Evolutionary conservation across 1,140 invertebrate species (phyloP), one percentile per base, ranked within the genome.

Genomic region (Liolophura sinensis): DNA sequence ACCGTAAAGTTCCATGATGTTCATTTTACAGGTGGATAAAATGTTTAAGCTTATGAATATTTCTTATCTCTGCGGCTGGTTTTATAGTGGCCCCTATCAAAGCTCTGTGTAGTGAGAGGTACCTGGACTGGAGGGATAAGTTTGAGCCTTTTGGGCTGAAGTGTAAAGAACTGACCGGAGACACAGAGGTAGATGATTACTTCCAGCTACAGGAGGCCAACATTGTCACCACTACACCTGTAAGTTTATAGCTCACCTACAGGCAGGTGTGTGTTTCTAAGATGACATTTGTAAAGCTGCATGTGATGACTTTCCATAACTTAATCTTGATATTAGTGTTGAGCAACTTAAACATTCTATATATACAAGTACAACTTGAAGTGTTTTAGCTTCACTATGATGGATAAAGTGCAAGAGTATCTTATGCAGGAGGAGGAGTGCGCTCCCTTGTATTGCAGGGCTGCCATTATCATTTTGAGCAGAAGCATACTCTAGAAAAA

Each of bases 11-110:
- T 56, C 1, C 55, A 56, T 40, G 3, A 57, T 56, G 60, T 24
- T 16, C 40, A 60, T 15, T 47, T 31, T 40, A 14, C 25, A 15
- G 46, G 11, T 40, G 15, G 11, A 49, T 18, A 61, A 61, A 11
- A 49, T 48, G 9, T 24, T 3, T 3, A 54, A 54, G 18, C 7
- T 20, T 1, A 18, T 58, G 56, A 58, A 58, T 58, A 5, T 31
- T 22, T 27, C 1, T 58, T 1, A 1, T 7, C 20, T 31, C 31
- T 58, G 18, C 64, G 72, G 56, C 74, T n/a, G n/a, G n/a, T n/a
- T 67, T 85, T 86, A 58, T 75, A 92, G 91, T 93, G 88, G 91
- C 91, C 1, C 92, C 93, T 20, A 88, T 92, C 54, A 94, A 93
- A 84, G 90, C 92, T 0, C 78, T 94, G 20, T 93, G 92, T 75